Base-by-base conservation (phyloP, 2,888 invertebrate genomes). In the Athalia cordata region DNA sequence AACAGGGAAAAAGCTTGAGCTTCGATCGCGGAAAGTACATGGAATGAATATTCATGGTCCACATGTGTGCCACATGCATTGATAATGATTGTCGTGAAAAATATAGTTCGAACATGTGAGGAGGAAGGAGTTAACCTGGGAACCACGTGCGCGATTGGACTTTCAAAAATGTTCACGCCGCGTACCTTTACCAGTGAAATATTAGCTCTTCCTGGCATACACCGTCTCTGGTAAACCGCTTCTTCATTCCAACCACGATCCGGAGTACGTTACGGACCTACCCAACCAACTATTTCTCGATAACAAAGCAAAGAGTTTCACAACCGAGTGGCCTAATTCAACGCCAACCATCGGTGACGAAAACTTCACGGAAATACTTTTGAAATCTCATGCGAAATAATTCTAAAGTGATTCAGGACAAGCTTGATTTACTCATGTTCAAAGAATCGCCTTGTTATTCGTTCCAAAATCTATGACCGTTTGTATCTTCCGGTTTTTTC, bases 161-260 rank as follows among this genome's bases (percentile, higher is more conserved):
- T 61, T 29, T 15, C 13, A 64, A 78, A 61, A 9, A 72, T 74
- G 62, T 52, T 70, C 78, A 74, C 70, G 59, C 55, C 49, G 43
- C 15, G 57, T 68, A 68, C 65, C 47, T 8, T 68, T 49, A 13
- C 66, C 13, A n/a, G 52, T 68, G 52, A 68, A 50, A 52, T 50
- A 68, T 68, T 68, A 68, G 52, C 52, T 68, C 29, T 68, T 55
- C 68, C 11, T 43, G 7, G 29, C 52, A 52, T 68, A 68, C 68
- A 68, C 2, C 50, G 55, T 68, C 52, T n/a, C 52, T 55, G 13
- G 47, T 50, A 43, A 61, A 55, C 59, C 76, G 78, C 75, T 78
- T 68, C 74, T 43, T 61, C 49, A 80, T 80, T 80, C 77, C 47
- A 72, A 76, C 76, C 80, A 80, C 79, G 80, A 79, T 81, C 66